These are phyloP conservation scores for Oscheius onirici DNA, from an alignment of 2,888 invertebrate genomes.

Conservation along the genomic window DNA sequence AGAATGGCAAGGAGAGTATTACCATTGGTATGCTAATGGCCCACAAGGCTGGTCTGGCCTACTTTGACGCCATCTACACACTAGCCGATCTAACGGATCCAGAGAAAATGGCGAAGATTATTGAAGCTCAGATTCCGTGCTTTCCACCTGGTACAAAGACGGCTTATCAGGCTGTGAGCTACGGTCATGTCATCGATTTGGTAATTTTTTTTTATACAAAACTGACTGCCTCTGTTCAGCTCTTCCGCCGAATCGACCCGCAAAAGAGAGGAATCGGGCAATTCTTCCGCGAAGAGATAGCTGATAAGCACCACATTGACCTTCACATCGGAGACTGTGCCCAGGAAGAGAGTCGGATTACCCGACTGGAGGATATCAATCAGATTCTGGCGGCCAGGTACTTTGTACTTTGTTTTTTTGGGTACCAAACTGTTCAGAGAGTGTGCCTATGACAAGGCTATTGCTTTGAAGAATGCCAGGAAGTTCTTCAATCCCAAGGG, in stretches of 20 bases:
- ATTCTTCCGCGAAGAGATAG: constrained; percentile 65
- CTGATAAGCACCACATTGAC: constrained; percentile 56
- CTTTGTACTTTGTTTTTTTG: background rate
- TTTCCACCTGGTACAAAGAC: constrained; percentile 70
- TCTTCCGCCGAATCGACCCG: constrained; percentile 70
- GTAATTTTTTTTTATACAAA: constrained; percentile 50
- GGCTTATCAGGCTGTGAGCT: constrained; percentile 72
- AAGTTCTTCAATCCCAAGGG: constrained; percentile 47
- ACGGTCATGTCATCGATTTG: constrained; percentile 71
- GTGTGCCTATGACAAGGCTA: constrained; percentile 40
- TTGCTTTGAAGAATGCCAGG: constrained; percentile 37
- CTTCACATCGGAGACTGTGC: constrained; percentile 69
- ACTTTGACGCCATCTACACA: constrained; percentile 57
- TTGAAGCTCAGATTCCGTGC: constrained; percentile 68
- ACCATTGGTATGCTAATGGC: constrained; percentile 72
- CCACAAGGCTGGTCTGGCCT: constrained; percentile 72
- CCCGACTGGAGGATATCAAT: constrained; percentile 43
- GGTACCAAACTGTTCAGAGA: constrained; percentile 26
- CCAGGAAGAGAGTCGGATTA: constrained; percentile 63
- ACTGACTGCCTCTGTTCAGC: too few relatives aligned
- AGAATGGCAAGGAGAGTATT: constrained; percentile 72
- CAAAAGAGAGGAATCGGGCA: constrained; percentile 69
- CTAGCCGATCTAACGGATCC: constrained; percentile 67
- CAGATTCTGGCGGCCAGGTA: constrained; percentile 20
- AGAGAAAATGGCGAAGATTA: constrained; percentile 65